Base-by-base conservation (phyloP, 2,888 invertebrate genomes). In the Aleiodes testaceus region DNA sequence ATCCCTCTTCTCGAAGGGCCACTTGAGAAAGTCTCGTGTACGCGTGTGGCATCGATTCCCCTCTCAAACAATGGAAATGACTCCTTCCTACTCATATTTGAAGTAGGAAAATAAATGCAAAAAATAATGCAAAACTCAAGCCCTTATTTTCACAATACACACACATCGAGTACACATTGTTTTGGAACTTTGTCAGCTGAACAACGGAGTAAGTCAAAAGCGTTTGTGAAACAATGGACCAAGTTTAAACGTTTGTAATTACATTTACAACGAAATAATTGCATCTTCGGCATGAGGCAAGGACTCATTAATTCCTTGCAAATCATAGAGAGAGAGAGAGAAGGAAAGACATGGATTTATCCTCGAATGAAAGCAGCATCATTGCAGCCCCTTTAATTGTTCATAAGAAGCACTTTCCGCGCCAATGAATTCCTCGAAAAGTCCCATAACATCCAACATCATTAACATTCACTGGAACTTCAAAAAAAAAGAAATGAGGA, bases 211-310 rank as follows among this genome's bases (percentile, higher is more conserved):
- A 83, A 86, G 86, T 85, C 86, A 85, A 42, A 59, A 87, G 86
- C 86, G 83, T 84, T 83, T 76, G 74, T 75, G 80, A 79, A 81
- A 86, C 85, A 87, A 87, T 87, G 77, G 81, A 83, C 78, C 74
- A 83, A 81, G 86, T 82, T 86, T 87, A 86, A 87, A 86, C 85
- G 85, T 74, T 83, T 85, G 86, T 87, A 87, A 87, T 87, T 87
- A 87, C 85, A 86, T 87, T 87, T 85, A 84, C 81, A 82, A 82
- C 79, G 78, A 83, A 82, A 82, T 14, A 36, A 59, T 59, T 36
- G 42, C 14, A 14, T 7, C 42, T 59, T 82, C 52, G 22, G 59
- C 49, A 67, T 69, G 72, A 70, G 44, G 71, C 18, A 36, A 55
- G 16, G 16, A 18, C 18, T 42, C 42, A 59, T 59, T 59, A 2